These are phyloP conservation scores for Ameiurus melas DNA, from an alignment of 2,113 vertebrate genomes.

Conservation along the genomic window DNA sequence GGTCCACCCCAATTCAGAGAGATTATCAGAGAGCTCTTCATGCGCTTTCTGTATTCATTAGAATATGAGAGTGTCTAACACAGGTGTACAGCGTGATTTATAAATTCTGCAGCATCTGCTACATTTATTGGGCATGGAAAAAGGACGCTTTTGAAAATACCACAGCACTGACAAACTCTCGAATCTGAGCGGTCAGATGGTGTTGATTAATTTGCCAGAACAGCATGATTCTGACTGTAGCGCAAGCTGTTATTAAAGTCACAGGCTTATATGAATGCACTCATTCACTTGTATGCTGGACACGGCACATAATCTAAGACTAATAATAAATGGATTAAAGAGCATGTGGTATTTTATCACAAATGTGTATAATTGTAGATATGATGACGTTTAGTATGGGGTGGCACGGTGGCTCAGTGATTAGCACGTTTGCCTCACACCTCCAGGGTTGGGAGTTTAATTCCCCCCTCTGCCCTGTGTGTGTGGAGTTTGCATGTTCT, in stretches of 20 bases:
- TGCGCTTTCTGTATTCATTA: conserved; percentile 24
- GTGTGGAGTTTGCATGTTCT: too few species aligned
- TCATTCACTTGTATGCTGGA: background rate
- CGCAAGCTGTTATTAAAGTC: background rate
- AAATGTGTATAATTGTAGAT: background rate
- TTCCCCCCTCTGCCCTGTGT: too few species aligned
- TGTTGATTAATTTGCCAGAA: conserved; percentile 21
- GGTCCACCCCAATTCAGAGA: conserved; percentile 4
- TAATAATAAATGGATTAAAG: background rate
- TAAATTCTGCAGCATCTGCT: conserved; percentile 25
- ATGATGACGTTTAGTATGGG: background rate
- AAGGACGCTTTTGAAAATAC: background rate
- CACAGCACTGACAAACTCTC: background rate
- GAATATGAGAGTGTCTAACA: conserved; percentile 17
- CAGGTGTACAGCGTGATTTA: conserved; percentile 1
- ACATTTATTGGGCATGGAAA: background rate
- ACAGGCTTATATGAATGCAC: background rate
- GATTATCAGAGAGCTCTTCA: conserved; percentile 31
- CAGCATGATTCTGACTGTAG: background rate
- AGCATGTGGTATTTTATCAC: background rate
- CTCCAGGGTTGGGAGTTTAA: too few species aligned
- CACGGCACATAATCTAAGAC: background rate
- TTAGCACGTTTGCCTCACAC: too few species aligned
- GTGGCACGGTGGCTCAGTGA: too few species aligned
- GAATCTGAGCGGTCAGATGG: background rate